Evolutionary conservation across 2,113 vertebrate species (phyloP), one percentile per base, ranked within the genome.

Genomic region (Leiothrix lutea): DNA sequence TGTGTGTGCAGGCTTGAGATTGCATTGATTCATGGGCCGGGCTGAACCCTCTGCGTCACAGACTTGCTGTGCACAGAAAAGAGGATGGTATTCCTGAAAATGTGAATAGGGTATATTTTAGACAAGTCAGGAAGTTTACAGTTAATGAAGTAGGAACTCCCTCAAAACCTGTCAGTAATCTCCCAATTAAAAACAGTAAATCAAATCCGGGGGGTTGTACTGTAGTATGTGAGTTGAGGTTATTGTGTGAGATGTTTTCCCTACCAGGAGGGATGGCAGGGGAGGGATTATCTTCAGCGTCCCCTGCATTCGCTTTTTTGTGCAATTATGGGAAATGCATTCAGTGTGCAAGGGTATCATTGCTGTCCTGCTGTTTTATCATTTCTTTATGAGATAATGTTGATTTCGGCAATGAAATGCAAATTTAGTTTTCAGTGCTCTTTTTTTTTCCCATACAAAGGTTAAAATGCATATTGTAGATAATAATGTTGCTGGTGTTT

Each of bases 301-400:
- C 74, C 83, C 78, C 50, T 75, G 56, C 89, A 50, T 95, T 96
- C 91, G 86, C 73, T 79, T 85, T 82, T 69, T 85, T 91, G 33
- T 90, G 65, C 95, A 94, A 96, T 96, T 95, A 95, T 0, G 64
- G 81, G 71, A 95, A 94, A 80, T 29, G 62, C 87, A 86, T 94
- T 96, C 93, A 90, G 31, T 91, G 90, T 95, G 67, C 90, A 62
- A 73, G 74, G 84, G 81, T 94, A 87, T 95, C 91, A 89, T 92
- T 94, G 90, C 85, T 93, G 87, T 82, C 94, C 96, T 94, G 94
- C 93, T 96, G 95, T 88, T 96, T 94, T 95, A 95, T 93, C 90
- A 95, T 95, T 95, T 95, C 93, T 95, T 95, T 96, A 96, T 95
- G 92, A 94, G 87, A 91, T 92, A 91, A 90, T 83, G 91, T 92